Base-by-base conservation (phyloP, 2,888 invertebrate genomes). In the Acholoe squamosa region DNA sequence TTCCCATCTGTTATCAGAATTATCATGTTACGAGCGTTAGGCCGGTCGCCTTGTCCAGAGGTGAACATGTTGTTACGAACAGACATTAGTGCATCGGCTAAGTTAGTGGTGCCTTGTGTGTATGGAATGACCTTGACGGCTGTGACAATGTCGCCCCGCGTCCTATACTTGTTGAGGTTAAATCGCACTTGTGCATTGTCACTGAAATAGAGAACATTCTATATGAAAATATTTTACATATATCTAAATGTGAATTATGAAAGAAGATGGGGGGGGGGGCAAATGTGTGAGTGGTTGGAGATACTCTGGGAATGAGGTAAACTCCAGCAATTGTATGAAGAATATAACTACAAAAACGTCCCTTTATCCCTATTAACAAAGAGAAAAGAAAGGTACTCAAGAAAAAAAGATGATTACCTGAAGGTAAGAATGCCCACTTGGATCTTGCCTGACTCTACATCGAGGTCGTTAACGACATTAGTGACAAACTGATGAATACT, bases 1-100 rank as follows among this genome's bases (percentile, higher is more conserved):
- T 54, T 90, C 16, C 91, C 91, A 54, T 91, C 91, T 3, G 91
- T 91, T 1, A 91, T 22, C 14, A 91, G n/a, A 34, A 91, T 56
- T 33, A 61, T 31, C 1, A 91, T 22, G 14, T 91, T 84, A 7
- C n/a, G 43, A 0, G 31, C 89, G 28, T 52, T 28, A 10, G 14
- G 5, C 0, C 91, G 90, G 43, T 43, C 89, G 0, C 91, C 91
- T 12, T n/a, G 14, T 0, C 19, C 43, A 19, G 77, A 7, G 7
- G 67, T 67, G 71, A 91, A 90, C 56, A 91, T 91, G 31, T 12
- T 28, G 54, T 80, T 77, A 14, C 90, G 52, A 25, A 86, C 90
- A n/a, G n/a, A 14, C 33, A 43, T 77, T 43, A 91, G 71, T 0
- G 91, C 91, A n/a, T 77, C 91, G 16, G 91, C 91, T 19, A 90